Evolutionary conservation across 2,113 vertebrate species (phyloP).

Genomic region (Epinephelus cyanopodus): DNA sequence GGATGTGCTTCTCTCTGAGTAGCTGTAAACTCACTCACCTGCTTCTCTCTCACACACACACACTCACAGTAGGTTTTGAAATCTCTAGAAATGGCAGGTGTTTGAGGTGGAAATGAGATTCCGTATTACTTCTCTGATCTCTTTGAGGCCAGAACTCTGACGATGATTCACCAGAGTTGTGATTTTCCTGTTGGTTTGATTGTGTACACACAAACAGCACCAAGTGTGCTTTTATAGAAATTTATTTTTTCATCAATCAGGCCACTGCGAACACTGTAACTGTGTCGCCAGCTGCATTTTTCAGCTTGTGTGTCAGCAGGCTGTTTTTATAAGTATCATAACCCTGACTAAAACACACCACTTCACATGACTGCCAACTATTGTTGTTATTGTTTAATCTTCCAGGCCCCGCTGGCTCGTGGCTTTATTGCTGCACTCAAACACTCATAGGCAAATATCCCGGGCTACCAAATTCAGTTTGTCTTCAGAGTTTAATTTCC

Average conservation of each 20-base stretch:
- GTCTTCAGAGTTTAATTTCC: not conserved
- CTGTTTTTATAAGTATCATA: not conserved
- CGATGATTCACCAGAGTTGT: not conserved
- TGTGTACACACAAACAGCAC: not conserved
- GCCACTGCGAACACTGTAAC: not conserved
- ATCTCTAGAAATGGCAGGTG: not conserved
- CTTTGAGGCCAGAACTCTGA: constrained; percentile 7
- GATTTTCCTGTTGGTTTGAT: not conserved
- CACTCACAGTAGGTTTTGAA: not conserved
- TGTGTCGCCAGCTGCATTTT: not conserved
- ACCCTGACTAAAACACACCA: not conserved
- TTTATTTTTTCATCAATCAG: not conserved
- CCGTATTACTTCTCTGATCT: not conserved
- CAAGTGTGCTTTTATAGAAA: not conserved
- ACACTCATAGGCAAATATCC: not conserved
- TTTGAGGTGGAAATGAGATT: not conserved
- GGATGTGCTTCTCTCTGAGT: not conserved
- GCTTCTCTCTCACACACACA: not conserved
- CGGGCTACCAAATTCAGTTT: not conserved
- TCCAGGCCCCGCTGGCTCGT: not conserved
- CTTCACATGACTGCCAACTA: not conserved
- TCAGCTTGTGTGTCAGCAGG: not conserved
- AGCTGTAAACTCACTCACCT: not conserved
- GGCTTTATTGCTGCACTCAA: not conserved
- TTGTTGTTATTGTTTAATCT: not conserved